Percentiles rank a stretch among this genome's conserved stretches.
Evolutionary conservation across 1,140 invertebrate genomes (phyloP).

Genomic region (Cydia splendana): DNA sequence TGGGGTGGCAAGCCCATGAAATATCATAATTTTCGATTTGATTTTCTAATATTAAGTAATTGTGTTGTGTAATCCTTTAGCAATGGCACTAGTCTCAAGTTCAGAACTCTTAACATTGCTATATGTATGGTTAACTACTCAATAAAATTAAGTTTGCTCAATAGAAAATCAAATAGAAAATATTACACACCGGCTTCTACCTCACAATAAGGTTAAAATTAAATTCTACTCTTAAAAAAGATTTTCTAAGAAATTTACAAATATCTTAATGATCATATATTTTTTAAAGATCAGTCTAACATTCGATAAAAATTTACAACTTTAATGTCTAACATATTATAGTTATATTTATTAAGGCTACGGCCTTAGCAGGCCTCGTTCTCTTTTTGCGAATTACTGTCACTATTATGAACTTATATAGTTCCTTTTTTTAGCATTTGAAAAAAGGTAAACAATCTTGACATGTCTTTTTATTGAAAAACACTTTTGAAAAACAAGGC

Average conservation of each 20-base stretch:
- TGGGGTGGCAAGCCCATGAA: too few species aligned
- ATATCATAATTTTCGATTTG: too few species aligned
- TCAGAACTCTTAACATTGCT: background rate
- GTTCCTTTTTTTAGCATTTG: too few species aligned
- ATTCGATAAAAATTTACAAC: constrained; percentile 77
- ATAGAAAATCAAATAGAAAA: background rate
- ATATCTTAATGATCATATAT: constrained; percentile 67
- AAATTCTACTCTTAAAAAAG: constrained; percentile 58
- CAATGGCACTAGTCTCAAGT: background rate
- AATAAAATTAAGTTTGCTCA: background rate
- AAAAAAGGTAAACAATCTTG: too few species aligned
- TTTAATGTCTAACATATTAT: constrained; percentile 60
- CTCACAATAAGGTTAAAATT: constrained; percentile 46
- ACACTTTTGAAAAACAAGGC: too few species aligned
- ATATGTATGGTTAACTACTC: background rate
- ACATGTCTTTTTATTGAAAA: too few species aligned
- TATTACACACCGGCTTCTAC: background rate
- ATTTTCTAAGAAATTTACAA: constrained; percentile 69
- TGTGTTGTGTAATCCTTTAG: too few species aligned
- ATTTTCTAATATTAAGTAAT: too few species aligned
- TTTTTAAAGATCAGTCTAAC: constrained; percentile 79
- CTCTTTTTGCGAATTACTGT: background rate
- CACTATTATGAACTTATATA: too few species aligned
- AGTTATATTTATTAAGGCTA: constrained; percentile 55
- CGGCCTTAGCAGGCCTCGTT: constrained; percentile 41